These are phyloP conservation scores for Heliothis peltigera DNA, from an alignment of 2,888 invertebrate genomes.

Conservation along the genomic window DNA sequence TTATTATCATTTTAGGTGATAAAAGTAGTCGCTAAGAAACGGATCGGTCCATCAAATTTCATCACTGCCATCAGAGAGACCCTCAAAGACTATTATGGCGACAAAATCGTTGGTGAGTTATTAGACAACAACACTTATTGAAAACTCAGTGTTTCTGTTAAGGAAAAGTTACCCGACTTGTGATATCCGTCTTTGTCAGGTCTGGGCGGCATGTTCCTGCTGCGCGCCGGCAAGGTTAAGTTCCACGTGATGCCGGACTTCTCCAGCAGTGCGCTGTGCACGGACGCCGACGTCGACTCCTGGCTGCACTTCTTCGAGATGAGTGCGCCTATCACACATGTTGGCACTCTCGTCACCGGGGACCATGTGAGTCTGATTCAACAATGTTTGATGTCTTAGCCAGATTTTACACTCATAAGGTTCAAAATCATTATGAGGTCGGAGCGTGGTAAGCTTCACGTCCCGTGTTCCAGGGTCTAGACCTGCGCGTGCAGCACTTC, in stretches of 20 bases:
- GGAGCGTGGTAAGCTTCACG: no score
- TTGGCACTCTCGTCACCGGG: conserved; percentile 96
- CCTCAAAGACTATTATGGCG: conserved; percentile 91
- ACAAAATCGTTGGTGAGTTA: conserved; percentile 88
- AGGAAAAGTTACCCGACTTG: not conserved
- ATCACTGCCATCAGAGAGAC: conserved; percentile 94
- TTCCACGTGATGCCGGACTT: conserved; percentile 99
- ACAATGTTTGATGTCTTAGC: no score
- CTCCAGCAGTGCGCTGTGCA: conserved; percentile 92
- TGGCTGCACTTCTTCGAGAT: conserved; percentile 98
- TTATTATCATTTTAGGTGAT: conserved; percentile 88
- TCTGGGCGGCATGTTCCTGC: conserved; percentile 96
- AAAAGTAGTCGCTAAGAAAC: conserved; percentile 93
- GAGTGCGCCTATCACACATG: conserved; percentile 96
- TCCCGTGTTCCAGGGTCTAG: conserved; percentile 91
- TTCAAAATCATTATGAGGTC: no score
- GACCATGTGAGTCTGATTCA: conserved; percentile 91
- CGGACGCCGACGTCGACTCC: conserved; percentile 93
- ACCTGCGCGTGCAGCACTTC: conserved; percentile 98
- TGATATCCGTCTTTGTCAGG: conserved; percentile 82
- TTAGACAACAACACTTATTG: no score
- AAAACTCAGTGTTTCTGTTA: not conserved
- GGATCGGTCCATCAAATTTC: conserved; percentile 94
- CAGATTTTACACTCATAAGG: no score
- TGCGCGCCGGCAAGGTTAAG: conserved; percentile 95